Percentiles rank a stretch among this genome's conserved stretches.
Evolutionary conservation across 2,888 invertebrate genomes (phyloP).

Genomic region (Apodemia hepburni): DNA sequence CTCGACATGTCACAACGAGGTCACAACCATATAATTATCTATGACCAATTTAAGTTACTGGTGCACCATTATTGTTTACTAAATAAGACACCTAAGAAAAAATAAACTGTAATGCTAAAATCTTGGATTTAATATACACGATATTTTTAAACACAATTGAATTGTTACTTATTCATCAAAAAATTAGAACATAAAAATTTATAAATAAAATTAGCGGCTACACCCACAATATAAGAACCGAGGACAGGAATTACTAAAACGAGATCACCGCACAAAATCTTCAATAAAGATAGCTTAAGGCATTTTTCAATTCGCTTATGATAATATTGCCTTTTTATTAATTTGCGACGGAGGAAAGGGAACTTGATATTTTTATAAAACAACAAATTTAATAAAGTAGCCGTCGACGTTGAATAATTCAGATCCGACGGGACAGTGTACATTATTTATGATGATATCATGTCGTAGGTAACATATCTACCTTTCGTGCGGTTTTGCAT

Average conservation of each 20-base stretch:
- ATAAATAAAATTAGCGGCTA: neutral
- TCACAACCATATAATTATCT: too few relatives aligned
- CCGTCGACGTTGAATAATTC: constrained; percentile 72
- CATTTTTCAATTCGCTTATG: constrained; percentile 34
- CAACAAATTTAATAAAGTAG: constrained; percentile 77
- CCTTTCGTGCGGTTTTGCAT: constrained; percentile 60
- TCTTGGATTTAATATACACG: too few relatives aligned
- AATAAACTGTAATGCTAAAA: too few relatives aligned
- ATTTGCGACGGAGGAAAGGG: constrained; percentile 45
- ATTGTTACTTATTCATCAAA: neutral
- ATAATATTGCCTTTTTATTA: constrained; percentile 38
- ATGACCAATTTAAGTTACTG: too few relatives aligned
- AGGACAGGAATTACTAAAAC: constrained; percentile 24
- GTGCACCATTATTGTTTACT: too few relatives aligned
- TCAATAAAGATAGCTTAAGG: constrained; percentile 28
- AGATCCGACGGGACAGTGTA: constrained; percentile 53
- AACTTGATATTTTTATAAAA: constrained; percentile 61
- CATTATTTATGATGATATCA: constrained; percentile 77
- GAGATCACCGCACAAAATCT: constrained; percentile 24
- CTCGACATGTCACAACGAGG: too few relatives aligned
- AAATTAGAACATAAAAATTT: neutral
- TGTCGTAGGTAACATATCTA: constrained; percentile 63
- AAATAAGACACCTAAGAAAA: too few relatives aligned
- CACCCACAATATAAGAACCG: constrained; percentile 4
- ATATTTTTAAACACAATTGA: too few relatives aligned